phyloP scores from a whole-genome alignment of 2,113 vertebrate genomes.

The Burhinus oedicnemus region DNA sequence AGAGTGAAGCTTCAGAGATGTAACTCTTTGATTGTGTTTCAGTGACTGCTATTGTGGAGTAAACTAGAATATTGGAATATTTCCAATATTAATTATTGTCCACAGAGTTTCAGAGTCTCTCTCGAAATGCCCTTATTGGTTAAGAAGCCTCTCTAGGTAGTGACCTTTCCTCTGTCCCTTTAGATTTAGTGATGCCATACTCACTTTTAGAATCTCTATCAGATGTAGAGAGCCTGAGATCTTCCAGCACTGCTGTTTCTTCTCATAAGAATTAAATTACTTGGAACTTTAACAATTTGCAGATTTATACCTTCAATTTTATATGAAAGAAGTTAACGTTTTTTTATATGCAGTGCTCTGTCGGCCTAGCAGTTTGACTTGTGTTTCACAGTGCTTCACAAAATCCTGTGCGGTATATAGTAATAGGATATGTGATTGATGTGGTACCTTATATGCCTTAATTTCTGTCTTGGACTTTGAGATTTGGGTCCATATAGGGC shows the following conservation, averaged over 20 bases:
- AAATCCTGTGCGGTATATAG: background rate
- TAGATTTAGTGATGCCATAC: background rate
- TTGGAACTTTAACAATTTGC: background rate
- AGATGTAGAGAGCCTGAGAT: background rate
- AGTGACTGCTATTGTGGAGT: background rate
- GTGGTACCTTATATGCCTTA: background rate
- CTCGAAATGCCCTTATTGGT: background rate
- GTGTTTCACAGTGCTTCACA: background rate
- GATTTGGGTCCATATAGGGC: background rate
- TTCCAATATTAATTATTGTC: background rate
- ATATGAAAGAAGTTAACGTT: background rate
- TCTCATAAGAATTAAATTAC: background rate
- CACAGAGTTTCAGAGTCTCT: background rate
- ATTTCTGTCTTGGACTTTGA: background rate
- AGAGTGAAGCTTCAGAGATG: background rate
- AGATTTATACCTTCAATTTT: background rate
- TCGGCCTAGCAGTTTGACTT: background rate
- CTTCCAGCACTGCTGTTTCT: background rate
- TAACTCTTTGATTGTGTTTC: background rate
- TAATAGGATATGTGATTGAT: background rate
- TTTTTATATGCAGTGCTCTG: background rate
- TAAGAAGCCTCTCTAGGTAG: background rate
- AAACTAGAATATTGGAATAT: background rate
- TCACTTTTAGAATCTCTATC: background rate
- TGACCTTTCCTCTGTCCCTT: background rate